A percentile compares a stretch with the other conserved stretches of the same genome.
Evolutionary conservation across 2,888 invertebrate genomes (phyloP).

Genomic region (Tortricodes alternella): DNA sequence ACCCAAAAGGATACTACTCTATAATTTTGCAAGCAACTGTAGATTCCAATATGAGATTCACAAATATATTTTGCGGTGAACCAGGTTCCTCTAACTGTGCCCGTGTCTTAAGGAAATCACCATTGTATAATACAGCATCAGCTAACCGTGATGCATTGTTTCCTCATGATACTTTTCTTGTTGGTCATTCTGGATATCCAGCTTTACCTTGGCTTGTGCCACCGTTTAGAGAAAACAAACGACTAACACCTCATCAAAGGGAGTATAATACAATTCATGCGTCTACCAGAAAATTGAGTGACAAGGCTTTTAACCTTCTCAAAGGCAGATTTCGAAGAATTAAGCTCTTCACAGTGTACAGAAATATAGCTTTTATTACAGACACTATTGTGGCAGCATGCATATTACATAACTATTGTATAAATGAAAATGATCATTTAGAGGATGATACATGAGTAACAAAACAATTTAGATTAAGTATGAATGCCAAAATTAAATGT

Average conservation of each 20-base stretch:
- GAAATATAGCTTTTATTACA: conserved; percentile 61
- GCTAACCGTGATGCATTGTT: conserved; percentile 53
- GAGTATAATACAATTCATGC: conserved; percentile 58
- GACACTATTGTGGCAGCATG: conserved; percentile 64
- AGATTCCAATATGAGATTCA: conserved; percentile 58
- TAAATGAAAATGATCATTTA: conserved; percentile 57
- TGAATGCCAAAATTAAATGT: not conserved
- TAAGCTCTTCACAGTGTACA: conserved; percentile 58
- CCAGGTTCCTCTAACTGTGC: conserved; percentile 59
- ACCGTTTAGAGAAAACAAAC: conserved; percentile 61
- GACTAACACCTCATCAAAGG: conserved; percentile 55
- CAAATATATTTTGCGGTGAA: conserved; percentile 64
- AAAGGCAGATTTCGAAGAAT: conserved; percentile 58
- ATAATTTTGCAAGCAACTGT: conserved; percentile 60
- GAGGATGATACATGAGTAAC: conserved; percentile 44
- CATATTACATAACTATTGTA: conserved; percentile 63
- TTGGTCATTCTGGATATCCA: conserved; percentile 62
- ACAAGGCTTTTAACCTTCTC: conserved; percentile 56
- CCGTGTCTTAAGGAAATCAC: conserved; percentile 58
- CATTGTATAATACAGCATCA: conserved; percentile 54
- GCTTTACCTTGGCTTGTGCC: conserved; percentile 60
- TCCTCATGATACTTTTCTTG: conserved; percentile 57
- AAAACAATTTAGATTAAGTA: not conserved
- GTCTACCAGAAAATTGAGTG: conserved; percentile 54
- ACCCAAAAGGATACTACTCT: conserved; percentile 61